phyloP scores from a whole-genome alignment of 2,113 vertebrate genomes.

The Boulengeromyrus knoepffleri region DNA sequence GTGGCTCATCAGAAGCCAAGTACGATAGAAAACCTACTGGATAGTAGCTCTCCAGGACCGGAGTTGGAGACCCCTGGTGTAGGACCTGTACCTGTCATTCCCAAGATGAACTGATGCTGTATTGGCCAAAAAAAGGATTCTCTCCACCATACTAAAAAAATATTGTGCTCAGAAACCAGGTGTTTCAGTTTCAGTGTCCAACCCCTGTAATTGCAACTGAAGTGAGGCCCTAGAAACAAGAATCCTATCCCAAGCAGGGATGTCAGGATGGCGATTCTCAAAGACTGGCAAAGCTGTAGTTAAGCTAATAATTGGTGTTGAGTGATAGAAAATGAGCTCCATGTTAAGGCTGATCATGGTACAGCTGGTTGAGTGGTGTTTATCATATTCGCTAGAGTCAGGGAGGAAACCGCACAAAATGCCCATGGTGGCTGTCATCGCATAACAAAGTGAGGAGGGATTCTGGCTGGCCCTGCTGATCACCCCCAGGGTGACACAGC shows the following conservation, averaged over 20 bases:
- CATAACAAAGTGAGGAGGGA: background rate
- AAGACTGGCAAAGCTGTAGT: conserved; percentile 11
- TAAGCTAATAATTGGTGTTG: conserved; percentile 37
- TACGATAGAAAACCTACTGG: too few species aligned
- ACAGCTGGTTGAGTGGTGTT: background rate
- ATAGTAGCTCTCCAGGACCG: too few species aligned
- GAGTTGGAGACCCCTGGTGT: background rate
- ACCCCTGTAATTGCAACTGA: background rate
- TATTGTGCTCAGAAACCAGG: background rate
- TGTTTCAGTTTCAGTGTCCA: background rate
- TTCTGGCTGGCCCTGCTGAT: background rate
- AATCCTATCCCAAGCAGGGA: background rate
- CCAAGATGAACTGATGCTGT: background rate
- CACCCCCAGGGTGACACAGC: background rate
- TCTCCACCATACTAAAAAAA: background rate
- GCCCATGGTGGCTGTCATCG: background rate
- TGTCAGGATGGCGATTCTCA: conserved; percentile 23
- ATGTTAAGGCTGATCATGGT: background rate
- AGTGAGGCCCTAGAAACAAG: background rate
- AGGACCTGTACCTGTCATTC: background rate
- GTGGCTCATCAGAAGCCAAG: too few species aligned
- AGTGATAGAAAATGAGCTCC: conserved; percentile 29
- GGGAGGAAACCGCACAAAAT: background rate
- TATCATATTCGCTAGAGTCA: background rate
- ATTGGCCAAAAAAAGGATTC: background rate